phyloP scores from a whole-genome alignment of 2,797 vertebrate species.

The Anniella stebbinsi region DNA sequence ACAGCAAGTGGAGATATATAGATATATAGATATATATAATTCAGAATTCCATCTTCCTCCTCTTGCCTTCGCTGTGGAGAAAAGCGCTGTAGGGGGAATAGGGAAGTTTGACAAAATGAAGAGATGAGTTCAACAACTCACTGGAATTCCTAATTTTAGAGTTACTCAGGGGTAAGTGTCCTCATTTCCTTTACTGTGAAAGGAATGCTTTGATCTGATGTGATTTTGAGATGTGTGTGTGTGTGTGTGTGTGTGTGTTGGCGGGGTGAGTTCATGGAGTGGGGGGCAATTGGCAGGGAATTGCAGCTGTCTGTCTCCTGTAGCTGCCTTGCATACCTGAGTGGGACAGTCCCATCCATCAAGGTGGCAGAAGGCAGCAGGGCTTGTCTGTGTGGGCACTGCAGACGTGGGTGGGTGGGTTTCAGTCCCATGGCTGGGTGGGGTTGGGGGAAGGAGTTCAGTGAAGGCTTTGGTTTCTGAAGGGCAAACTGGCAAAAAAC shows the following conservation, averaged over 20 bases:
- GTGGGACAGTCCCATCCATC: not conserved
- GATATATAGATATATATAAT: not conserved
- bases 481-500: not conserved
- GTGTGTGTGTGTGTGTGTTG: not conserved
- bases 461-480: not conserved
- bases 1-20: not conserved
- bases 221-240: not conserved
- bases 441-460: not conserved
- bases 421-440: not conserved
- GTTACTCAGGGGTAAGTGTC: conserved; percentile 76
- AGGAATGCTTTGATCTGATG: not conserved
- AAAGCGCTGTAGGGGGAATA: not conserved
- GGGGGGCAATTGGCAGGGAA: not conserved
- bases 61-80: not conserved
- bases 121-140: conserved; percentile 52
- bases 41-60: not conserved
- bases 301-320: rapidly evolving
- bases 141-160: conserved; percentile 38
- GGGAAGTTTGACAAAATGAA: not conserved
- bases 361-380: not conserved
- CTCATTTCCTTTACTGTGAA: rapidly evolving
- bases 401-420: not conserved
- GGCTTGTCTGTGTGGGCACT: not conserved
- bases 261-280: not conserved
- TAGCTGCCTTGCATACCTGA: rapidly evolving